phyloP scores from a whole-genome alignment of 2,888 invertebrate genomes.

The Carcina quercana region DNA sequence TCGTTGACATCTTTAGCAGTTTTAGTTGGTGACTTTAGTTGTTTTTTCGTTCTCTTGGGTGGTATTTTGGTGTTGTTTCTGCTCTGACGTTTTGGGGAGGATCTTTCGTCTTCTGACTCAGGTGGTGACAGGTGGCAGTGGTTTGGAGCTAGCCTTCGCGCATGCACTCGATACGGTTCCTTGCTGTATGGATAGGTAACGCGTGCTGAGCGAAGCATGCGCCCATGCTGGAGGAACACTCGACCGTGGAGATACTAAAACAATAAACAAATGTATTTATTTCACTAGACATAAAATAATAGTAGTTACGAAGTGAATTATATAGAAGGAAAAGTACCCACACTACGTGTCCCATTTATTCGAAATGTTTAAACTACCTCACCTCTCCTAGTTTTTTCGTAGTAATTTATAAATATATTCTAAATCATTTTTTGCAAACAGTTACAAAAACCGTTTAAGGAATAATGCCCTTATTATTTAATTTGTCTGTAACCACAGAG shows the following conservation, averaged over 20 bases:
- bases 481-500: too few relatives aligned
- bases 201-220: slow-evolving; percentile 79
- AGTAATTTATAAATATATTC: too few relatives aligned
- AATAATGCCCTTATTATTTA: too few relatives aligned
- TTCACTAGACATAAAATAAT: too few relatives aligned
- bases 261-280: too few relatives aligned
- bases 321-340: too few relatives aligned
- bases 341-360: too few relatives aligned
- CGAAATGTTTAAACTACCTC: too few relatives aligned
- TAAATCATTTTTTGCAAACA: too few relatives aligned
- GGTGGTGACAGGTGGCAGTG: slow-evolving; percentile 43
- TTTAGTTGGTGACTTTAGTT: slow-evolving; percentile 58
- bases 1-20: slow-evolving; percentile 55
- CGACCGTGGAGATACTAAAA: slow-evolving; percentile 88
- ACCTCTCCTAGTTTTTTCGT: too few relatives aligned
- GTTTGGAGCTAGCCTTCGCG: slow-evolving; percentile 46
- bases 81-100: slow-evolving; percentile 44
- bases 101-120: slow-evolving; percentile 50
- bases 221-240: slow-evolving; percentile 82
- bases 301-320: too few relatives aligned
- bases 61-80: slow-evolving; percentile 38
- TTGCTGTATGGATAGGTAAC: slow-evolving; percentile 70
- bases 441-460: too few relatives aligned
- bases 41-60: slow-evolving; percentile 50
- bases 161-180: slow-evolving; percentile 59